Evolutionary conservation across 2,888 invertebrate genomes (phyloP).

Genomic region (Calameuta filiformis): DNA sequence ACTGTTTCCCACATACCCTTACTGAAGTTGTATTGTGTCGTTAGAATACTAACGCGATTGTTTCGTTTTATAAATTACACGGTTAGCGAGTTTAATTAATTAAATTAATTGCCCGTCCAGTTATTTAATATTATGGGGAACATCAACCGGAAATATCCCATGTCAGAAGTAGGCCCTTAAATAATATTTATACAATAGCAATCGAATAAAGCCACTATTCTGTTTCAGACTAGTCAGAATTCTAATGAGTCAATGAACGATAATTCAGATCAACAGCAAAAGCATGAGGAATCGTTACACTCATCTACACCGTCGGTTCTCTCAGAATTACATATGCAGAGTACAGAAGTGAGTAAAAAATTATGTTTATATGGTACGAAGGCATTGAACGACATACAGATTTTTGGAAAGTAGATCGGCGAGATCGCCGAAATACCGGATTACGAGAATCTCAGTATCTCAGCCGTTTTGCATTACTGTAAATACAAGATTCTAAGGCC

Average conservation of each 20-base stretch:
- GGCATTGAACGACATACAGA: slow-evolving; percentile 37
- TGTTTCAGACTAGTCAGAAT: slow-evolving; percentile 46
- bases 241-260: slow-evolving; percentile 47
- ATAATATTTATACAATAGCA: background rate
- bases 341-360: slow-evolving; percentile 54
- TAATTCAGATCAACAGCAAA: slow-evolving; percentile 33
- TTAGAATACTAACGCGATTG: background rate
- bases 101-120: background rate
- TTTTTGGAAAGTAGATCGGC: slow-evolving; percentile 69
- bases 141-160: background rate
- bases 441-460: slow-evolving; percentile 77
- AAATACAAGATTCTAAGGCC: slow-evolving; percentile 84
- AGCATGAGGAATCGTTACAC: slow-evolving; percentile 41
- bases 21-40: background rate
- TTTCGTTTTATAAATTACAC: background rate
- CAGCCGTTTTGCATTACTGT: slow-evolving; percentile 83
- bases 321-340: slow-evolving; percentile 56
- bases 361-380: slow-evolving; percentile 1
- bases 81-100: background rate
- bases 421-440: slow-evolving; percentile 78
- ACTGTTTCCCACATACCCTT: background rate
- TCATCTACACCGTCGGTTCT: slow-evolving; percentile 50
- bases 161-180: background rate
- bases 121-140: background rate
- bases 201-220: slow-evolving; percentile 7